Evolutionary conservation across 1,140 invertebrate species (phyloP), one percentile per base, ranked within the genome.

Genomic region (Radopholus similis): DNA sequence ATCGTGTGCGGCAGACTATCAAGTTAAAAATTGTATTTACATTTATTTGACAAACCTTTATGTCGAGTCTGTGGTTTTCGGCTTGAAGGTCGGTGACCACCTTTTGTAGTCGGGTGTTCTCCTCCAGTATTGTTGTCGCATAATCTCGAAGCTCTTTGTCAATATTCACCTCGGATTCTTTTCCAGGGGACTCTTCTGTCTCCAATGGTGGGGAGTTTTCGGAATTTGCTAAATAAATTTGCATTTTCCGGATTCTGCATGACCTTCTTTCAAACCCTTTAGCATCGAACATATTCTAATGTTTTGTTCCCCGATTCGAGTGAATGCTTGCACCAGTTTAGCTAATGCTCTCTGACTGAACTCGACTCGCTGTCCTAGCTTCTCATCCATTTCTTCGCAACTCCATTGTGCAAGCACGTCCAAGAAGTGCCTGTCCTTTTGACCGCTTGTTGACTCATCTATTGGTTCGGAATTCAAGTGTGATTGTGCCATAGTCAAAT

Each of bases 51-150:
- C 62, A n/a, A n/a, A 68, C 44, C 30, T 77, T 28, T 42, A 64
- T 28, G 32, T 21, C 71, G 11, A 73, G 49, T 9, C 72, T 66
- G 34, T 73, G 72, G 37, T 77, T 73, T 57, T 73, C 74, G 5
- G 72, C 40, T 53, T 72, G 53, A 9, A 76, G 26, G 6, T 71
- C 62, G 21, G 34, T 53, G 6, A 72, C n/a, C 26, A 69, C 5
- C 34, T 69, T 53, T 18, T 64, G 70, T 28, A 73, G 53, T 6
- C 44, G 21, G n/a, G 13, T 57, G 35, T 70, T 70, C 49, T 70
- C 68, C 26, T 71, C 51, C 15, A 72, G 35, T 26, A 68, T 32
- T 26, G 18, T 18, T 15, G 11, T 56, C 26, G 47, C 44, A 32
- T 68, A 42, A 23, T 30, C 28, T 18, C 44, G 60, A n/a, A 68